Percentiles rank a stretch among this genome's conserved stretches.
These are phyloP conservation scores for Harpalus rubripes DNA, from an alignment of 2,888 invertebrate genomes.

Conservation along the genomic window DNA sequence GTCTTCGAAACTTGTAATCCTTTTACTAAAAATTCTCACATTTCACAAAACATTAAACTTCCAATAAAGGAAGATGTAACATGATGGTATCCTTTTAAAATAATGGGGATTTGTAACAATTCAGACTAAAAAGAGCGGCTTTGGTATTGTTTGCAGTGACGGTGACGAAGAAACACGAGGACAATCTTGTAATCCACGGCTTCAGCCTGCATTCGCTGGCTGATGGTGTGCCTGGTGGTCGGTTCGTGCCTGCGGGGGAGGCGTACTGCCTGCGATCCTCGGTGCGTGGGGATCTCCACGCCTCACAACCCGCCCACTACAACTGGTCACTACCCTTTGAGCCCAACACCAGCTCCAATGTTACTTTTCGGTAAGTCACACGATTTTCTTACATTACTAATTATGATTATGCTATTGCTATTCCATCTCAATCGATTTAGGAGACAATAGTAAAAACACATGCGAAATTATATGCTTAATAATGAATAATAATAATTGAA, in stretches of 20 bases:
- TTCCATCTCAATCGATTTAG: too few relatives aligned
- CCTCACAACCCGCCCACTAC: background rate
- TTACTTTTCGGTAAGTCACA: constrained; percentile 62
- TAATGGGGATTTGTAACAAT: constrained; percentile 11
- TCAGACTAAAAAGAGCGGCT: constrained; percentile 24
- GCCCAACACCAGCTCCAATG: constrained; percentile 45
- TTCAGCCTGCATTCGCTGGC: constrained; percentile 61
- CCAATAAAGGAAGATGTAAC: constrained; percentile 1
- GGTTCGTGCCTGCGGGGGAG: background rate
- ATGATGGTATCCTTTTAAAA: constrained; percentile 28
- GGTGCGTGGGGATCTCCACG: constrained; percentile 48
- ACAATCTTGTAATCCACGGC: constrained; percentile 40
- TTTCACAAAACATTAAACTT: constrained; percentile 46
- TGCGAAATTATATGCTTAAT: too few relatives aligned
- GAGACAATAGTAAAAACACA: too few relatives aligned
- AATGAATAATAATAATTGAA: too few relatives aligned
- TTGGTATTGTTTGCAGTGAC: constrained; percentile 53
- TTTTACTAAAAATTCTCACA: constrained; percentile 24
- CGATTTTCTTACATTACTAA: too few relatives aligned
- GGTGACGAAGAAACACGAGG: constrained; percentile 18
- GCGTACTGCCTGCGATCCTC: constrained; percentile 48
- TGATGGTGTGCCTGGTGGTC: constrained; percentile 48
- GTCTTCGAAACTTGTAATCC: background rate
- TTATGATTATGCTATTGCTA: too few relatives aligned
- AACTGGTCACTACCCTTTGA: constrained; percentile 52